Evolutionary conservation across 2,888 invertebrate genomes (phyloP).

Genomic region (Lithosia quadra): DNA sequence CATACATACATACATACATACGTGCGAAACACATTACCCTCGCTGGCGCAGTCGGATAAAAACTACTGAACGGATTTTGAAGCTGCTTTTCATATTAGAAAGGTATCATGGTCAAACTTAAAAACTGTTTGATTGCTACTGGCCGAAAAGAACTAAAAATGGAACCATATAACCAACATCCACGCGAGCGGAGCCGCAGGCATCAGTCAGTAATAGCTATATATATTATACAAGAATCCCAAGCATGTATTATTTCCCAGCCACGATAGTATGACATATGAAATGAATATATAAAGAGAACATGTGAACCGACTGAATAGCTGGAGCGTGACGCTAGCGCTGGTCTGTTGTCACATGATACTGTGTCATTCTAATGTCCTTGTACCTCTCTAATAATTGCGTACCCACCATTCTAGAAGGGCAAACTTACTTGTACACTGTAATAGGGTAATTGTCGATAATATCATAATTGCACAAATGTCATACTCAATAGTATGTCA

Average conservation of each 20-base stretch:
- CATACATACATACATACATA: too few relatives aligned
- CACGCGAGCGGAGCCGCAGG: neutral
- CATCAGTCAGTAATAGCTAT: neutral
- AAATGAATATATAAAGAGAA: conserved; percentile 29
- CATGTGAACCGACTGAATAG: conserved; percentile 61
- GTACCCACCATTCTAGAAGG: conserved; percentile 6
- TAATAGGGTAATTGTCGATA: neutral
- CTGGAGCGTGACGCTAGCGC: conserved; percentile 66
- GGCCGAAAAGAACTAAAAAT: neutral
- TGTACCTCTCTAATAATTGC: conserved; percentile 63
- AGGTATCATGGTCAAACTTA: too few relatives aligned
- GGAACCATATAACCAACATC: neutral
- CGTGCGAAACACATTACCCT: too few relatives aligned
- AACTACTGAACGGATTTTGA: too few relatives aligned
- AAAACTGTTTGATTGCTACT: neutral
- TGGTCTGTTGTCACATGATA: conserved; percentile 62
- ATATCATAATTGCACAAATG: neutral
- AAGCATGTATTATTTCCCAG: conserved; percentile 45
- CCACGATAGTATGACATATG: conserved; percentile 15
- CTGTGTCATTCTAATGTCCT: conserved; percentile 58
- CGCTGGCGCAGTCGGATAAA: too few relatives aligned
- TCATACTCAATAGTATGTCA: neutral
- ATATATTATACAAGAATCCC: conserved; percentile 40
- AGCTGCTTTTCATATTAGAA: too few relatives aligned
- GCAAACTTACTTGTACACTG: neutral